Conservation (phyloP, 1,140 invertebrate genomes). For the Antheraea pernyi region DNA sequence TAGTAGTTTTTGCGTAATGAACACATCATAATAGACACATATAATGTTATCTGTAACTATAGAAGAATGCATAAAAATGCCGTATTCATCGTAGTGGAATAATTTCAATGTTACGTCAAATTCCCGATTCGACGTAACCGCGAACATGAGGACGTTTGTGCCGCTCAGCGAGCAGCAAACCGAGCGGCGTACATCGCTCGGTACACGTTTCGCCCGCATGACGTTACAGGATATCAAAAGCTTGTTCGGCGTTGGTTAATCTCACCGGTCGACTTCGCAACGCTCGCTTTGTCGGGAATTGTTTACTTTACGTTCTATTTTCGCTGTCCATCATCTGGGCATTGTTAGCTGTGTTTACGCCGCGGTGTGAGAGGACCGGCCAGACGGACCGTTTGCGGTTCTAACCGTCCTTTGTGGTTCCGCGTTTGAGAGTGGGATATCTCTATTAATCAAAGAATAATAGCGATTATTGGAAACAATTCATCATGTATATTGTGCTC, state of each 20-base stretch:
- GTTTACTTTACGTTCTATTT: slow-evolving; percentile 74
- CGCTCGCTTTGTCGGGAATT: slow-evolving; percentile 65
- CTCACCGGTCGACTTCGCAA: slow-evolving; percentile 41
- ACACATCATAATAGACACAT: too few relatives aligned
- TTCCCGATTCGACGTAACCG: neutral
- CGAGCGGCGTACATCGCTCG: neutral
- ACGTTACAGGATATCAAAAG: slow-evolving; percentile 41
- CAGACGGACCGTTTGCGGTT: slow-evolving; percentile 16
- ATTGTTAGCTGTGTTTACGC: slow-evolving; percentile 72
- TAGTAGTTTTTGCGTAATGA: too few relatives aligned
- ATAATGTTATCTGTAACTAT: too few relatives aligned
- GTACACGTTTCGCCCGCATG: slow-evolving; percentile 25
- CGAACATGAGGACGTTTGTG: neutral
- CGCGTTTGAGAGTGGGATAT: neutral
- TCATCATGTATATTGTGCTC: neutral
- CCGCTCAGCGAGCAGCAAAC: neutral
- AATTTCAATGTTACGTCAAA: neutral
- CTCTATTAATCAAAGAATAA: slow-evolving; percentile 16
- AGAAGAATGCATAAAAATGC: too few relatives aligned
- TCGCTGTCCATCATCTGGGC: slow-evolving; percentile 71
- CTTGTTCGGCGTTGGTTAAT: slow-evolving; percentile 42
- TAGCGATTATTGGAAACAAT: neutral
- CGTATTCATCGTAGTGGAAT: too few relatives aligned
- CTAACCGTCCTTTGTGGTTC: slow-evolving; percentile 36
- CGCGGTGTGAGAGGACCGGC: slow-evolving; percentile 34